Evolutionary conservation across 2,797 vertebrate species (phyloP).

Genomic region (Urosaurus nigricauda): DNA sequence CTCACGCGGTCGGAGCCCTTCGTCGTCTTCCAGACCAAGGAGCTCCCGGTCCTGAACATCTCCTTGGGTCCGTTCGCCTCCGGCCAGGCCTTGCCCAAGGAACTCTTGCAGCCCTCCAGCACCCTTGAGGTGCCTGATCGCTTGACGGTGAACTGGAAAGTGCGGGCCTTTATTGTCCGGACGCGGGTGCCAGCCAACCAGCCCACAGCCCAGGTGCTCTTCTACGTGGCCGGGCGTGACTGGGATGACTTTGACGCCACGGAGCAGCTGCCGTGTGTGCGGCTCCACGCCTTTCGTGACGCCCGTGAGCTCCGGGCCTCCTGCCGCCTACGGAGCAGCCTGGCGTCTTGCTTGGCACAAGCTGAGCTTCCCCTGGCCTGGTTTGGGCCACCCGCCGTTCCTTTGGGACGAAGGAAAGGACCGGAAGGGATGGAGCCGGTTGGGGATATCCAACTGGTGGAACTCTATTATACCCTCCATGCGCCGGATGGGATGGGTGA

Average conservation of each 20-base stretch:
- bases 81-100: constrained; percentile 91
- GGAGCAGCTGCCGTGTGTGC: constrained; percentile 92
- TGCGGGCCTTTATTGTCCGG: constrained; percentile 95
- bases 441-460: constrained; percentile 88
- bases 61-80: constrained; percentile 92
- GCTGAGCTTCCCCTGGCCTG: constrained; percentile 91
- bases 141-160: constrained; percentile 97
- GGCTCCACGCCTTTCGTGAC: constrained; percentile 93
- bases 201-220: constrained; percentile 93
- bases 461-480: constrained; percentile 96
- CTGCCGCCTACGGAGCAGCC: constrained; percentile 89
- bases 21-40: constrained; percentile 97
- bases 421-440: constrained; percentile 82
- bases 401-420: constrained; percentile 85
- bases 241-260: constrained; percentile 95
- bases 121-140: constrained; percentile 91
- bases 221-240: constrained; percentile 95
- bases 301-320: constrained; percentile 92
- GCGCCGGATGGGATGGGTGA: constrained; percentile 84
- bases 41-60: constrained; percentile 93
- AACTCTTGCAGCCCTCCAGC: constrained; percentile 93
- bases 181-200: constrained; percentile 89
- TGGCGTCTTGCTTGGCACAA: constrained; percentile 94
- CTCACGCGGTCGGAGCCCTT: constrained; percentile 94
- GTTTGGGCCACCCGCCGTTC: constrained; percentile 88